phyloP scores from a whole-genome alignment of 2,888 invertebrate genomes.

The Heliconius charithonia region DNA sequence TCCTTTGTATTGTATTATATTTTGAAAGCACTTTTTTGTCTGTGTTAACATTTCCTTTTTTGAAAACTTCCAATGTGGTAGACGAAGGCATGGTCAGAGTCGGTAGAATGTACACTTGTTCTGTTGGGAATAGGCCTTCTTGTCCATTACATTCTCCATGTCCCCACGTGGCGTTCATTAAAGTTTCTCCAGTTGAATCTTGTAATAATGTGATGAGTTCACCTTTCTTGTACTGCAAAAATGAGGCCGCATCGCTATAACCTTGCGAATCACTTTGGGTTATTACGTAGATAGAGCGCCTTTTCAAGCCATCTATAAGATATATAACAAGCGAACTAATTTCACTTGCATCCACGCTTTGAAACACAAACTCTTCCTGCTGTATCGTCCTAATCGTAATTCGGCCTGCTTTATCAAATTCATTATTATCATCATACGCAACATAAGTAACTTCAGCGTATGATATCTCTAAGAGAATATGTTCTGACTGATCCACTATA shows the following conservation, averaged over 20 bases:
- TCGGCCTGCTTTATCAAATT: constrained; percentile 83
- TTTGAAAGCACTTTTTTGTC: constrained; percentile 75
- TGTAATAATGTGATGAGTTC: constrained; percentile 92
- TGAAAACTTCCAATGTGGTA: constrained; percentile 86
- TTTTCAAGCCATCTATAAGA: constrained; percentile 93
- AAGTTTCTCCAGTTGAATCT: constrained; percentile 88
- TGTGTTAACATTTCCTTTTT: constrained; percentile 80
- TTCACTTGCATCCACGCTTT: constrained; percentile 94
- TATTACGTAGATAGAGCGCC: constrained; percentile 92
- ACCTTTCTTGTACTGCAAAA: constrained; percentile 86
- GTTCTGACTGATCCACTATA: constrained; percentile 95
- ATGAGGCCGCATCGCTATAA: constrained; percentile 82
- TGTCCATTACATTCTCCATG: constrained; percentile 88
- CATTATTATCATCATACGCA: constrained; percentile 81
- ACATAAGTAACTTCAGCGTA: constrained; percentile 94
- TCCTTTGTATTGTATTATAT: constrained; percentile 84
- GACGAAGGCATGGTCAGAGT: constrained; percentile 89
- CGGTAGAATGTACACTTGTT: constrained; percentile 93
- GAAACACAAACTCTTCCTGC: constrained; percentile 95
- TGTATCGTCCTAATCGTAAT: constrained; percentile 92
- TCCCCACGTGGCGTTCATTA: constrained; percentile 89
- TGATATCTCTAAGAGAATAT: constrained; percentile 92
- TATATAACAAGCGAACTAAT: constrained; percentile 92
- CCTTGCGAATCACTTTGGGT: constrained; percentile 86
- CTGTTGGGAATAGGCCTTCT: constrained; percentile 93